Conservation (phyloP, 2,113 vertebrate species). For the Paradoxurus hermaphroditus region DNA sequence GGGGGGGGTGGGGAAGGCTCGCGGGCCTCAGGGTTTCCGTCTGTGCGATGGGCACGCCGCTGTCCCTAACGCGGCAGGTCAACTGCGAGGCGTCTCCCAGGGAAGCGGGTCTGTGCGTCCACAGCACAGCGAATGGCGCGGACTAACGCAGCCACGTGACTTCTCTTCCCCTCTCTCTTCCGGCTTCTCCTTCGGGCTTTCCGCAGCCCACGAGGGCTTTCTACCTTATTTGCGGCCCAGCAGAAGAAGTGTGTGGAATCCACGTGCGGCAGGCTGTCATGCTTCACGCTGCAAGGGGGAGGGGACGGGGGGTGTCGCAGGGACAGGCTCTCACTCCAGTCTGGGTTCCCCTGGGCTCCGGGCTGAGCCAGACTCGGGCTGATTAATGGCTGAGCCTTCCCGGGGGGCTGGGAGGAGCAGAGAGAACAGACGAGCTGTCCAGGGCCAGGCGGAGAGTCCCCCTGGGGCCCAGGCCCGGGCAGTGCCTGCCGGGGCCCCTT, state of each 20-base stretch:
- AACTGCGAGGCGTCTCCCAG: neutral
- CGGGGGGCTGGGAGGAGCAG: neutral
- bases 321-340: neutral
- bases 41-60: neutral
- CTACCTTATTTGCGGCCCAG: too few relatives aligned
- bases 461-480: rapidly evolving
- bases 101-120: neutral
- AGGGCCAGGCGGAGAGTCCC: neutral
- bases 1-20: neutral
- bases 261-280: rapidly evolving
- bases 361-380: neutral
- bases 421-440: rapidly evolving
- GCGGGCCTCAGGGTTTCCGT: neutral
- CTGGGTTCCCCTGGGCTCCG: neutral
- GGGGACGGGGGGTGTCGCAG: neutral
- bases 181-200: neutral
- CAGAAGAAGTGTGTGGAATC: neutral
- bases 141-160: rapidly evolving
- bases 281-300: neutral
- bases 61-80: rapidly evolving
- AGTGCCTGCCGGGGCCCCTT: neutral
- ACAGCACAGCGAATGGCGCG: too few relatives aligned
- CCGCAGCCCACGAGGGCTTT: neutral
- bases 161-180: neutral
- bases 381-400: neutral